Evolutionary conservation across 2,113 vertebrate species (phyloP).

Genomic region (Callocephalon fimbriatum): DNA sequence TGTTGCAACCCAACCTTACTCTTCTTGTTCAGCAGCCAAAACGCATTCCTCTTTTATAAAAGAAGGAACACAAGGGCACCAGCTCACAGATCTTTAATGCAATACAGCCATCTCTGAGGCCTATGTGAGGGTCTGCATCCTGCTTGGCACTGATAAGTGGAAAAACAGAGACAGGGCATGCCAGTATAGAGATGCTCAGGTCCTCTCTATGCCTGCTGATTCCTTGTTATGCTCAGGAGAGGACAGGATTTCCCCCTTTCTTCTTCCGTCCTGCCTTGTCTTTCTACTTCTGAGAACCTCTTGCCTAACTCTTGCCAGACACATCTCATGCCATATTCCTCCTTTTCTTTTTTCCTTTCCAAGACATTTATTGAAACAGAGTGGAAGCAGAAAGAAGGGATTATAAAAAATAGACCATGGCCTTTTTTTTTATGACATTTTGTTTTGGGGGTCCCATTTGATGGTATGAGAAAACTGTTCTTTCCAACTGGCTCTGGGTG

Average conservation of each 20-base stretch:
- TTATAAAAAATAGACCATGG: accelerated
- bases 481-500: background rate
- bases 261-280: background rate
- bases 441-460: background rate
- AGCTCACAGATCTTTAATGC: background rate
- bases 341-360: background rate
- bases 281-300: background rate
- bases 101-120: background rate
- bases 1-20: constrained; percentile 39
- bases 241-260: background rate
- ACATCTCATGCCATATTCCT: background rate
- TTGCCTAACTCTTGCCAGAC: background rate
- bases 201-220: background rate
- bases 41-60: constrained; percentile 14
- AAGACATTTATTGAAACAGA: background rate
- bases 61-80: constrained; percentile 16
- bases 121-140: background rate
- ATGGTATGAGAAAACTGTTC: background rate
- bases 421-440: background rate
- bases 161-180: background rate
- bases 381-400: background rate
- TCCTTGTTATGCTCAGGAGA: background rate
- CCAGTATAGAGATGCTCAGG: background rate
- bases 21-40: constrained; percentile 48
- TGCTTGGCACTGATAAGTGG: background rate